Evolutionary conservation across 92 coral and sea anemone genomes (phyloP), one percentile per base, ranked within the genome.

Genomic region (Epizoanthus fatuus): DNA sequence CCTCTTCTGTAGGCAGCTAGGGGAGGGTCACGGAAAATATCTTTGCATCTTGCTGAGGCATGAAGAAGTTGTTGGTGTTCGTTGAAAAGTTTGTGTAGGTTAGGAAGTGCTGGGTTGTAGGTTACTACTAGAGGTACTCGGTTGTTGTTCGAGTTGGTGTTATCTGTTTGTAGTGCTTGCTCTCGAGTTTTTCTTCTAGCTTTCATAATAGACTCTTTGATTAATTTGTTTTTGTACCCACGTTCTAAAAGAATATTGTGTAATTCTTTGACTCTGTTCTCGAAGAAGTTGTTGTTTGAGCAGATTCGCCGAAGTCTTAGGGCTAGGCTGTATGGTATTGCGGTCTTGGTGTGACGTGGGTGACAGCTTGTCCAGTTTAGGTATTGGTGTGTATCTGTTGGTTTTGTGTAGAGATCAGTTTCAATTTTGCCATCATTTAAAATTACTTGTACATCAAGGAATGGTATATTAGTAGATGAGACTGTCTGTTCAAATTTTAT

Each of bases 111-210:
- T 60, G 76, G 76, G 20, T 65, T 80, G 72, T 80, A 80, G 38
- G 85, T 80, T 3, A 80, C 74, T 37, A 63, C 85, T 4, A 80
- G 70, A 9, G 85, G 76, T 4, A 80, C 76, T 37, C 85, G 60
- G n/a, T 55, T 13, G 14, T 9, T 55, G n/a, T 55, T 55, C 5
- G n/a, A 3, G 13, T 55, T 55, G n/a, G 60, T 55, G 16, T 11
- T 29, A 29, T 29, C 35, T 29, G 32, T 29, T 29, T 29, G 14
- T 13, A 55, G n/a, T 55, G 60, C 60, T 10, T 55, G 16, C 1
- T 55, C 60, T 10, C 60, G 1, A 0, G 60, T n/a, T 55, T 8
- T 8, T 55, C 0, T 5, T 55, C n/a, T 55, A 3, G 60, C 60
- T 55, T 10, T 55, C n/a, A 55, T 55, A 17, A 55, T 55, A 3